These are phyloP conservation scores for Minunthozetes semirufus DNA, from an alignment of 2,888 invertebrate species.

Conservation along the genomic window DNA sequence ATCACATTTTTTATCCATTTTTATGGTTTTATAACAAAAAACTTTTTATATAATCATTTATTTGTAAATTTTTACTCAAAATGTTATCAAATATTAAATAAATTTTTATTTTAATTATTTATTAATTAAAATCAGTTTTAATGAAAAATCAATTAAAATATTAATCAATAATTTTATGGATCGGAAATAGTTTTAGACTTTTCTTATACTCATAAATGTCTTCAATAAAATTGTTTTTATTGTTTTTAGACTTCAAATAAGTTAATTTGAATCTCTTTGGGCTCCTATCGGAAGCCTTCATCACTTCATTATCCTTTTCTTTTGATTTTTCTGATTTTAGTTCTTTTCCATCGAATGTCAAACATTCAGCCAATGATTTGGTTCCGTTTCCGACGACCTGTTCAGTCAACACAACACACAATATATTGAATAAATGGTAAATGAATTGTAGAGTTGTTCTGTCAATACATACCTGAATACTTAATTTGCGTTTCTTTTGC, in stretches of 20 bases:
- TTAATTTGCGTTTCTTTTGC: conserved; percentile 48
- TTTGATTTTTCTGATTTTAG: not conserved
- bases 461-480: conserved; percentile 16
- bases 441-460: not conserved
- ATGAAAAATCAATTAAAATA: not conserved
- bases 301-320: not conserved
- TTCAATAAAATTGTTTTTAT: conserved; percentile 1
- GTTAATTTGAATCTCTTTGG: conserved; percentile 12
- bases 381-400: conserved; percentile 51
- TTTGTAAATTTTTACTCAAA: no score
- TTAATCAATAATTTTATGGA: conserved; percentile 12
- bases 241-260: conserved; percentile 1
- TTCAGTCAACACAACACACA: conserved; percentile 47
- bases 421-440: not conserved
- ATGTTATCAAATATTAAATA: not conserved
- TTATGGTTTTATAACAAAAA: not conserved
- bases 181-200: not conserved
- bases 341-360: conserved; percentile 26
- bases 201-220: conserved; percentile 16
- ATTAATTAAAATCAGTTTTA: not conserved
- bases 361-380: conserved; percentile 35
- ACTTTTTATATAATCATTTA: no score
- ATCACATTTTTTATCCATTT: not conserved
- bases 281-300: not conserved
- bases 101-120: not conserved